Percentiles rank a stretch among this genome's conserved stretches.
Evolutionary conservation across 2,888 invertebrate species (phyloP).

Genomic region (Cosmopolites sordidus): DNA sequence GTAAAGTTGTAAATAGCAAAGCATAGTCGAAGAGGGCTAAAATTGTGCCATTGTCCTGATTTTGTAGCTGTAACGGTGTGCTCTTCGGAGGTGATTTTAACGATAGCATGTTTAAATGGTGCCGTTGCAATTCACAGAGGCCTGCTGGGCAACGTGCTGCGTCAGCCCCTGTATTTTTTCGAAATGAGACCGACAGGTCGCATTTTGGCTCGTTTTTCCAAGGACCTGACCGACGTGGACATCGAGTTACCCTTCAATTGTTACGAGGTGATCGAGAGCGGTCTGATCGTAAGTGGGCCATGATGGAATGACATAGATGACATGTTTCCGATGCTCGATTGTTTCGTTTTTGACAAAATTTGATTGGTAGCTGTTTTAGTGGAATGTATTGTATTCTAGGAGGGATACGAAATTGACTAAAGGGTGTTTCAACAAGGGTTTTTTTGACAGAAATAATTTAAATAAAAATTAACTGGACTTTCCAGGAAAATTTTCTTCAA

Average conservation of each 20-base stretch:
- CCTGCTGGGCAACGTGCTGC: slow-evolving; percentile 56
- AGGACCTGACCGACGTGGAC: slow-evolving; percentile 64
- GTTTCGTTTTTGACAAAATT: too few species aligned
- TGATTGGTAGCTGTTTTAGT: too few species aligned
- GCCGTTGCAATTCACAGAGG: slow-evolving; percentile 57
- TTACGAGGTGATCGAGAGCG: slow-evolving; percentile 48
- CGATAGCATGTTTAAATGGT: slow-evolving; percentile 58
- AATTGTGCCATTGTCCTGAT: too few species aligned
- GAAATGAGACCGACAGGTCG: slow-evolving; percentile 66
- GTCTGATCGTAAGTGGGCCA: slow-evolving; percentile 45
- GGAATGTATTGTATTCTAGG: too few species aligned
- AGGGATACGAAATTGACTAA: too few species aligned
- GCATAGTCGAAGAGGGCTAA: too few species aligned
- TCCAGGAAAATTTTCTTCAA: too few species aligned
- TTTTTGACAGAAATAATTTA: too few species aligned
- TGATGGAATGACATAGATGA: slow-evolving; percentile 1
- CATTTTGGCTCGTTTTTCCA: slow-evolving; percentile 64
- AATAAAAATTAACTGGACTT: too few species aligned
- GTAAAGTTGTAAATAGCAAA: too few species aligned
- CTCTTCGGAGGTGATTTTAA: slow-evolving; percentile 54
- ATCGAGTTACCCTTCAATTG: slow-evolving; percentile 54
- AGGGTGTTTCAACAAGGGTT: too few species aligned
- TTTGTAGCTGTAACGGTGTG: slow-evolving; percentile 51
- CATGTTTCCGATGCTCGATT: too few species aligned
- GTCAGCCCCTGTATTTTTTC: slow-evolving; percentile 65